phyloP scores from a whole-genome alignment of 2,888 invertebrate genomes.

The Chymomyza procnemis region DNA sequence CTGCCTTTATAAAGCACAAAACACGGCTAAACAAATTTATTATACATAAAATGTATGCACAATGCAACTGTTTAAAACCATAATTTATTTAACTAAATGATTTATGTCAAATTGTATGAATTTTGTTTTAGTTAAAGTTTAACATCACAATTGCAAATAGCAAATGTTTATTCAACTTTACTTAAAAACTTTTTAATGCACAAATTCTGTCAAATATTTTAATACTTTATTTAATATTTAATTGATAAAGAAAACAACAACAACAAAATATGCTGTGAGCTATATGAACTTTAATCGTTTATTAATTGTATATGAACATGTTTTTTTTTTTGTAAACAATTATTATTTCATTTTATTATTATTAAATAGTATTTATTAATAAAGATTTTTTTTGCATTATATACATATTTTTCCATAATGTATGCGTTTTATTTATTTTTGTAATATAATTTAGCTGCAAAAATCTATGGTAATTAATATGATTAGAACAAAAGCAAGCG shows the following conservation, averaged over 20 bases:
- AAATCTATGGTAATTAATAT: too few relatives aligned
- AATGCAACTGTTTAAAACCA: slow-evolving; percentile 7
- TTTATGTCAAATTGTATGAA: not conserved
- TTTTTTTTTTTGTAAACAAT: slow-evolving; percentile 42
- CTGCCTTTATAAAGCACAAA: slow-evolving; percentile 57
- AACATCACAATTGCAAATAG: slow-evolving; percentile 7
- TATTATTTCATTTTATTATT: slow-evolving; percentile 35
- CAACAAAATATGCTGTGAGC: slow-evolving; percentile 61
- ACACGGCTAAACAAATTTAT: slow-evolving; percentile 28
- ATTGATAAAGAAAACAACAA: slow-evolving; percentile 25
- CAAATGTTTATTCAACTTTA: not conserved
- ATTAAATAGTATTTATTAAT: slow-evolving; percentile 67
- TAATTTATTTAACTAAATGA: slow-evolving; percentile 6
- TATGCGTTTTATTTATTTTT: slow-evolving; percentile 13
- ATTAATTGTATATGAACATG: slow-evolving; percentile 9
- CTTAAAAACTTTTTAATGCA: not conserved
- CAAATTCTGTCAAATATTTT: not conserved
- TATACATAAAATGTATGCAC: not conserved
- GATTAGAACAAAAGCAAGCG: too few relatives aligned
- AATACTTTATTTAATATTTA: slow-evolving; percentile 7
- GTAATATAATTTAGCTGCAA: too few relatives aligned
- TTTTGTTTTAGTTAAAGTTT: too few relatives aligned
- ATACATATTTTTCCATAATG: slow-evolving; percentile 7
- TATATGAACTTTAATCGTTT: slow-evolving; percentile 27
- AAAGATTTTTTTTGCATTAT: slow-evolving; percentile 63